Evolutionary conservation across 53 echinoderm and acorn worm genomes (phyloP).

Genomic region (Luidia sarsii): DNA sequence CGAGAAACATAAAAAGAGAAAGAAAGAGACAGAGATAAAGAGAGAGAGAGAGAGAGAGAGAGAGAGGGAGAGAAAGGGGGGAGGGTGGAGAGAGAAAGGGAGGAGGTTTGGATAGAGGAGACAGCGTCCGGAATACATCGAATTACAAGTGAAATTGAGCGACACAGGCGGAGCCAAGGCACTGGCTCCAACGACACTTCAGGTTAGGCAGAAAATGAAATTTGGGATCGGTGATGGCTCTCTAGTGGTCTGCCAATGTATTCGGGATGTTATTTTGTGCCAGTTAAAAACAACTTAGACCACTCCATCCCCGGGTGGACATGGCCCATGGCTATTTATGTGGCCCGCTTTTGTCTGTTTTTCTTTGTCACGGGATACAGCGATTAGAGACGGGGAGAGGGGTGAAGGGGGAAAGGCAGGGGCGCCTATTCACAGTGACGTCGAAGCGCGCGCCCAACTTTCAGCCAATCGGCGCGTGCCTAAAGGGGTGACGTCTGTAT

Average conservation of each 20-base stretch:
- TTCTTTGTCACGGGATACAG: no score
- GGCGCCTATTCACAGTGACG: background rate
- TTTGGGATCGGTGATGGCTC: conserved; percentile 43
- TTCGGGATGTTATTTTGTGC: conserved; percentile 46
- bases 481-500: no score
- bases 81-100: conserved; percentile 10
- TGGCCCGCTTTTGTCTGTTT: conserved; percentile 8
- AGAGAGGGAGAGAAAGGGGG: no score
- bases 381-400: no score
- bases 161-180: conserved; percentile 19
- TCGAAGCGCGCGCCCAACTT: conserved; percentile 6
- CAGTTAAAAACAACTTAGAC: conserved; percentile 44
- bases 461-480: conserved; percentile 17
- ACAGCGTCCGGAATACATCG: conserved; percentile 44
- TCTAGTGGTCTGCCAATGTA: conserved; percentile 36
- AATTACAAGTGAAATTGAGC: conserved; percentile 56
- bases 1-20: no score
- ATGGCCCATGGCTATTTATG: conserved; percentile 42
- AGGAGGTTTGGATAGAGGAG: no score
- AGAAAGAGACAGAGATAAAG: no score
- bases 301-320: background rate
- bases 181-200: conserved; percentile 44
- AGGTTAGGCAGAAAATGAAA: conserved; percentile 51
- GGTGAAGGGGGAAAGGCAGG: no score
- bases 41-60: no score